Conservation (phyloP, 2,797 vertebrate genomes). For the Enteromius radiatus region DNA sequence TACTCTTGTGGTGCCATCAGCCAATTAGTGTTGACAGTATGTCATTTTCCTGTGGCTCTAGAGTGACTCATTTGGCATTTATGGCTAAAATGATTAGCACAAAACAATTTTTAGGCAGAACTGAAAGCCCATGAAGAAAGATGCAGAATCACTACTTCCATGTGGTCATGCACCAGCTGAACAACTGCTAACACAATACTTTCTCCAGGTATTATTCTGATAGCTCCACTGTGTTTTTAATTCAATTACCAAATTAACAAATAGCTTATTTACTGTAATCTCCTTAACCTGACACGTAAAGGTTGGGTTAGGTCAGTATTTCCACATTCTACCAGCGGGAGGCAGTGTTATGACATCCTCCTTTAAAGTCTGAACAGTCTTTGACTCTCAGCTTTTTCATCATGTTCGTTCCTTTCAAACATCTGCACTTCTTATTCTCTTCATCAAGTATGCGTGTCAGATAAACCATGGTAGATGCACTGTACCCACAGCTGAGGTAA, state of each 20-base stretch:
- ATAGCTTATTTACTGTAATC: background rate
- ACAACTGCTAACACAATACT: background rate
- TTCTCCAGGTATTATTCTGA: background rate
- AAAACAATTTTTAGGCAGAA: background rate
- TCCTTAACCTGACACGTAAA: background rate
- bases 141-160: background rate
- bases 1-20: background rate
- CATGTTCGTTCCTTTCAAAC: constrained; percentile 29
- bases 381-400: constrained; percentile 30
- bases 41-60: background rate
- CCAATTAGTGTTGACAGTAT: background rate
- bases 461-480: background rate
- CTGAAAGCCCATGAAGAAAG: background rate
- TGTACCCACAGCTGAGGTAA: background rate
- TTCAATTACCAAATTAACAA: background rate
- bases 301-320: background rate
- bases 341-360: constrained; percentile 55
- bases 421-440: background rate
- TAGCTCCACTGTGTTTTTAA: background rate
- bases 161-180: background rate
- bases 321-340: constrained; percentile 46
- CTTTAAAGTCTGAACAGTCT: no score
- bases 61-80: background rate
- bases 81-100: background rate
- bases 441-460: background rate